Conservation (phyloP, 2,797 vertebrate genomes). For the Clarias fuscus region DNA sequence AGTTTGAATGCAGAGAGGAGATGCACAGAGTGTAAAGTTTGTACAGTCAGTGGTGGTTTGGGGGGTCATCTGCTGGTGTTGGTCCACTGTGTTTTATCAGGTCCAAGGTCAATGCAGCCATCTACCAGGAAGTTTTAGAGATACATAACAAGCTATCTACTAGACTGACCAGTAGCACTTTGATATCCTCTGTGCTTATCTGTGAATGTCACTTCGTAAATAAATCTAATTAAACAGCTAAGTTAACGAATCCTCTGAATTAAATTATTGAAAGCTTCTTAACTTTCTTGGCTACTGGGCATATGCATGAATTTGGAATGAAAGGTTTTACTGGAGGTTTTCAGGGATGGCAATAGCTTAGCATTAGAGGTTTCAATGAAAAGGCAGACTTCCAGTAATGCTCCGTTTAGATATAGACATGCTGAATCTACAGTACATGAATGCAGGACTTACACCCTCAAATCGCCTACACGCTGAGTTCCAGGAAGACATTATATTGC, state of each 20-base stretch:
- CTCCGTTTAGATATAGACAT: constrained; percentile 39
- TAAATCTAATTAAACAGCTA: background rate
- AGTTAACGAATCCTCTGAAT: background rate
- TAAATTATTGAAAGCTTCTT: background rate
- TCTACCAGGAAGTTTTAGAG: too few relatives aligned
- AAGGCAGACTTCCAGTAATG: constrained; percentile 29
- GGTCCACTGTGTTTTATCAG: too few relatives aligned
- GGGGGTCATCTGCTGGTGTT: too few relatives aligned
- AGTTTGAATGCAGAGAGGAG: too few relatives aligned
- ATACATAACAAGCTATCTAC: background rate
- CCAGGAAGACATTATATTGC: constrained; percentile 1
- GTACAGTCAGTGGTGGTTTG: too few relatives aligned
- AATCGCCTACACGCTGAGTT: background rate
- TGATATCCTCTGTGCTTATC: background rate
- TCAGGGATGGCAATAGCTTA: constrained; percentile 20
- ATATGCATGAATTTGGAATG: background rate
- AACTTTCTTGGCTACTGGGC: background rate
- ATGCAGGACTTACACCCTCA: constrained; percentile 7
- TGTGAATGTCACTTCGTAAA: background rate
- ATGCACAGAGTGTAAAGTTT: too few relatives aligned
- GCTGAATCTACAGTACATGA: constrained; percentile 10
- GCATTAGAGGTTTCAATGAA: constrained; percentile 44
- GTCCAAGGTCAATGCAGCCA: too few relatives aligned
- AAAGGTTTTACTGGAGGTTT: background rate
- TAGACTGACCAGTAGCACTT: too few relatives aligned